Evolutionary conservation across 2,113 vertebrate genomes (phyloP), one percentile per base, ranked within the genome.

Genomic region (Callospermophilus lateralis): DNA sequence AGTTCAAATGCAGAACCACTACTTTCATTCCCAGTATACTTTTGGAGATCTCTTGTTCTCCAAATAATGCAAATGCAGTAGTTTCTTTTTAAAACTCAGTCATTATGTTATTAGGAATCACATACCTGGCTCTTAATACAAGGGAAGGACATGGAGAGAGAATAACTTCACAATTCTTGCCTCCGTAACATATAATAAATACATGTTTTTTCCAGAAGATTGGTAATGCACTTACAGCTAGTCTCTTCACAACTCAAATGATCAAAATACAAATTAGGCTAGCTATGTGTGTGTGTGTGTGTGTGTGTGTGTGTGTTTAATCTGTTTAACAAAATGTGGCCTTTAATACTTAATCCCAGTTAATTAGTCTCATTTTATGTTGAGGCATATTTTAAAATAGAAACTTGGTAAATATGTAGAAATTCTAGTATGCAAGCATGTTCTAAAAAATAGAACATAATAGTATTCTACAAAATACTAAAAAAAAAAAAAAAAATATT

Each of bases 281-380:
- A 90, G 42, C 34, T 78, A 3, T 84, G 10, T 72, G 2, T n/a
- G 34, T 58, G 32, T 76, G 10, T 78, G 5, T 37, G 34, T 61
- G 32, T 77, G 53, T 78, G 10, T 77, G 4, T 77, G 53, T 78
- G 63, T 45, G 32, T 74, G 12, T 81, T 70, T 76, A 87, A 94
- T 65, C n/a, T 72, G 32, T 76, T 90, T 76, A 72, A 61, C 37
- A 89, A 83, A 93, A 26, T 34, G 37, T 58, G 48, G 32, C 26
- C 17, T 94, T 77, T 86, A 63, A 48, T 88, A 88, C 68, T 93
- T 89, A 86, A 97, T 80, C 78, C 86, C 87, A 83, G 26, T 93
- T 88, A 65, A 92, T 93, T 45, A 96, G 42, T 26, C 24, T 83
- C 65, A 84, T 68, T 96, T 91, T 93, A 90, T 42, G 20, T 28